A percentile compares a stretch with the other conserved stretches of the same genome.
These are phyloP conservation scores for Drosophila conformis DNA, from an alignment of 2,888 invertebrate species.

Conservation along the genomic window DNA sequence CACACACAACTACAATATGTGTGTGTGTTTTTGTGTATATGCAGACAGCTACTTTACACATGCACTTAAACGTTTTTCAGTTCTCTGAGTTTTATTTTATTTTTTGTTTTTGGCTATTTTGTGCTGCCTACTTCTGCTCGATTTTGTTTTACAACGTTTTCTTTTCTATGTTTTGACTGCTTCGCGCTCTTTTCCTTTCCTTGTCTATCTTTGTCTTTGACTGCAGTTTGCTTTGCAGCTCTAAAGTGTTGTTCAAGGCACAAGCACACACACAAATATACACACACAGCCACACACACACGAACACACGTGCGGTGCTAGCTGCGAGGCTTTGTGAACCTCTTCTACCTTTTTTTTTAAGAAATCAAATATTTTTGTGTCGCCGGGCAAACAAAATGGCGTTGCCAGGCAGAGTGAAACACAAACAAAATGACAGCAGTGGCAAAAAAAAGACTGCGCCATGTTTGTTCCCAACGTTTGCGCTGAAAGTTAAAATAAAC, in stretches of 20 bases:
- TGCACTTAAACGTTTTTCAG: constrained; percentile 72
- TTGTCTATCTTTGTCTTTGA: constrained; percentile 54
- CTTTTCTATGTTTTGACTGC: constrained; percentile 44
- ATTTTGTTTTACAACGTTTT: constrained; percentile 69
- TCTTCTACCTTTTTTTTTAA: constrained; percentile 70
- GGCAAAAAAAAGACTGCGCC: constrained; percentile 45
- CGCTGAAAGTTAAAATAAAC: constrained; percentile 49
- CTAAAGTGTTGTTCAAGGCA: constrained; percentile 76
- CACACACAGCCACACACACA: background rate
- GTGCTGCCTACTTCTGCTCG: constrained; percentile 70
- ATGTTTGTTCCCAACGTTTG: constrained; percentile 65
- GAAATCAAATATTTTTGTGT: constrained; percentile 80
- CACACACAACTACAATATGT: constrained; percentile 21
- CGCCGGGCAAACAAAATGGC: constrained; percentile 78
- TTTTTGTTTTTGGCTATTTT: constrained; percentile 47
- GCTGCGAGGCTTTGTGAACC: constrained; percentile 44
- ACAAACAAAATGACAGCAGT: constrained; percentile 49
- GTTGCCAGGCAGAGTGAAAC: constrained; percentile 66
- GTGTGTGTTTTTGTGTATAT: constrained; percentile 14
- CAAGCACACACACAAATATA: constrained; percentile 35
- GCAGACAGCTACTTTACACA: constrained; percentile 69
- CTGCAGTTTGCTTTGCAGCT: constrained; percentile 64
- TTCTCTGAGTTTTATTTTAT: constrained; percentile 34
- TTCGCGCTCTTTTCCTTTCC: constrained; percentile 8
- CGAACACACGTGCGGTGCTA: constrained; percentile 8